These are phyloP conservation scores for Enteromius afrohamiltoni DNA, from an alignment of 2,797 vertebrate species.

Conservation along the genomic window DNA sequence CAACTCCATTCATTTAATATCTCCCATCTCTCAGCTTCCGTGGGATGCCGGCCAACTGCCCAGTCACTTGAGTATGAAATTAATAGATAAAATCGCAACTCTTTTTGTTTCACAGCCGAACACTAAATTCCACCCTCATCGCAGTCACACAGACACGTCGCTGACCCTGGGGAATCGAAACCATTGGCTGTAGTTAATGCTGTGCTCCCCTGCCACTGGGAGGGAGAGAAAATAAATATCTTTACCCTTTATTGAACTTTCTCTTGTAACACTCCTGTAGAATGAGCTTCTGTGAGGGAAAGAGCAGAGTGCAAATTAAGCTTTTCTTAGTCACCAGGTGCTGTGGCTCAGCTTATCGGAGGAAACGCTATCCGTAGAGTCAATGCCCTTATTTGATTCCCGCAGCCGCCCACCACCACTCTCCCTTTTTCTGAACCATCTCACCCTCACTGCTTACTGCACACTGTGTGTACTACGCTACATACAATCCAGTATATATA, in stretches of 20 bases:
- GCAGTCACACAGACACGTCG: conserved; percentile 51
- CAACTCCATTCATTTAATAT: conserved; percentile 52
- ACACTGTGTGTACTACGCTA: not conserved
- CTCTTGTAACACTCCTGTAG: conserved; percentile 43
- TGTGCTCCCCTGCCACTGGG: conserved; percentile 35
- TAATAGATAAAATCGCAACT: conserved; percentile 53
- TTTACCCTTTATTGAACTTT: conserved; percentile 60
- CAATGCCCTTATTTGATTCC: conserved; percentile 40
- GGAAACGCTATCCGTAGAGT: conserved; percentile 26
- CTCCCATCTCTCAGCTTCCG: conserved; percentile 34
- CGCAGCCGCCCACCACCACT: not conserved
- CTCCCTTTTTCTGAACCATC: not conserved
- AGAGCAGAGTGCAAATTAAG: conserved; percentile 47
- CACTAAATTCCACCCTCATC: conserved; percentile 42
- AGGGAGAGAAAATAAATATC: conserved; percentile 55
- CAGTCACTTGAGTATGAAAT: conserved; percentile 52
- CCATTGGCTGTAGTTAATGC: conserved; percentile 56
- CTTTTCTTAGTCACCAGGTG: conserved; percentile 44
- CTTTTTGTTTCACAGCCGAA: conserved; percentile 38
- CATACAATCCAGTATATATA: not conserved
- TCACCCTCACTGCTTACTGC: not conserved
- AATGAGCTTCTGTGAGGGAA: conserved; percentile 46
- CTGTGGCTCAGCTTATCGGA: conserved; percentile 33
- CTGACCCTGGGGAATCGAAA: conserved; percentile 55
- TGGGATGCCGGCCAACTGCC: conserved; percentile 48